These are phyloP conservation scores for Drosophila bipectinata DNA, from an alignment of 1,140 invertebrate species.

Conservation along the genomic window DNA sequence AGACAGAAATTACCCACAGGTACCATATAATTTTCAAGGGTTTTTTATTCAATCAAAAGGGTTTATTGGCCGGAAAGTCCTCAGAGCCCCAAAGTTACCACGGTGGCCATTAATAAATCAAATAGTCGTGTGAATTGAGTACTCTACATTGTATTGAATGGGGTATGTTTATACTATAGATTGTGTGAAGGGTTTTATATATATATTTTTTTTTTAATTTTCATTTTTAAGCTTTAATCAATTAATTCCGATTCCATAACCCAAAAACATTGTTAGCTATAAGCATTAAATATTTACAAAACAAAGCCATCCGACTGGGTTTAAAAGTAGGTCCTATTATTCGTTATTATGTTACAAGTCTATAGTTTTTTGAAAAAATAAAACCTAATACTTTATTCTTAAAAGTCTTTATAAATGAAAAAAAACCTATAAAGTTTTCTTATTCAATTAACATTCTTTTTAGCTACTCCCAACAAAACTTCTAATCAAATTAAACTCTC, in stretches of 20 bases:
- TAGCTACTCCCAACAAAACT: not conserved
- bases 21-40: conserved; percentile 69
- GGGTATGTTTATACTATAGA: conserved; percentile 19
- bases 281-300: no score
- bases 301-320: no score
- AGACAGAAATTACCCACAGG: conserved; percentile 55
- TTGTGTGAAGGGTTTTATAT: not conserved
- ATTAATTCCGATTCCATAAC: no score
- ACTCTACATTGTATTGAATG: conserved; percentile 35
- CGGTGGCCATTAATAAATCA: conserved; percentile 75
- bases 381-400: no score
- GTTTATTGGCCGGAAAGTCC: conserved; percentile 37
- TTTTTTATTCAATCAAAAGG: conserved; percentile 75
- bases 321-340: no score
- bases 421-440: not conserved
- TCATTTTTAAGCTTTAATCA: no score
- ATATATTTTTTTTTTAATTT: not conserved
- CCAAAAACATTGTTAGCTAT: no score
- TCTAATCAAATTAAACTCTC: not conserved
- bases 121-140: conserved; percentile 74
- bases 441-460: not conserved
- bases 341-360: no score
- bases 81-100: conserved; percentile 22
- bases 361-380: no score
- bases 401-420: not conserved